Percentiles rank a stretch among this genome's conserved stretches.
Evolutionary conservation across 2,797 vertebrate species (phyloP).

Genomic region (Hippopotamyrus pictus): DNA sequence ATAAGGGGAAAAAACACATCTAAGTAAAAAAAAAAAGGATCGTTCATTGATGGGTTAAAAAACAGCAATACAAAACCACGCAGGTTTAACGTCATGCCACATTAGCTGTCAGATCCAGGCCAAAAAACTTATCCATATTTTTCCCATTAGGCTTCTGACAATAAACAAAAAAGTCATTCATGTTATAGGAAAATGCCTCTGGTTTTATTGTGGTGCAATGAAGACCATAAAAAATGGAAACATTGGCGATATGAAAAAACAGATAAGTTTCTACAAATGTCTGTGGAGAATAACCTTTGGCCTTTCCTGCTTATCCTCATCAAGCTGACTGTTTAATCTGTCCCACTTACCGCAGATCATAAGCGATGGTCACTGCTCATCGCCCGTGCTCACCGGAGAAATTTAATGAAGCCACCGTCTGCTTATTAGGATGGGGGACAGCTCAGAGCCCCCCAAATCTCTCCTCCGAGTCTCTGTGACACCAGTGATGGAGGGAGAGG

Average conservation of each 20-base stretch:
- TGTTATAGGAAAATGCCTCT: neutral
- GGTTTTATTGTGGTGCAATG: neutral
- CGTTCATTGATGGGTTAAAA: neutral
- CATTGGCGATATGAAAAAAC: neutral
- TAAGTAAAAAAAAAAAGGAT: neutral
- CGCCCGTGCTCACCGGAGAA: neutral
- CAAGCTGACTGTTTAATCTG: neutral
- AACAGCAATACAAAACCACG: neutral
- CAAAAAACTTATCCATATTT: neutral
- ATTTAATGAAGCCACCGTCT: neutral
- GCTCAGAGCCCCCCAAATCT: neutral
- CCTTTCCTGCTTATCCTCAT: neutral
- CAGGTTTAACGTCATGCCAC: neutral
- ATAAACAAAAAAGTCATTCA: neutral
- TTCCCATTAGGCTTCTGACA: neutral
- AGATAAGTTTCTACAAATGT: neutral
- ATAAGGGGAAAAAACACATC: neutral
- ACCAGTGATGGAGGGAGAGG: constrained; percentile 7
- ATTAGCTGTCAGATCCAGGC: neutral
- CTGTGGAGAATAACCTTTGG: neutral
- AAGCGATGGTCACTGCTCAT: neutral
- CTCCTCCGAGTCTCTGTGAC: neutral
- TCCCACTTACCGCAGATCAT: neutral
- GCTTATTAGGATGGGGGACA: neutral
- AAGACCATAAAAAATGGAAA: neutral